Base-by-base conservation (phyloP, 2,888 invertebrate genomes). In the Caenorhabditis sp. region DNA sequence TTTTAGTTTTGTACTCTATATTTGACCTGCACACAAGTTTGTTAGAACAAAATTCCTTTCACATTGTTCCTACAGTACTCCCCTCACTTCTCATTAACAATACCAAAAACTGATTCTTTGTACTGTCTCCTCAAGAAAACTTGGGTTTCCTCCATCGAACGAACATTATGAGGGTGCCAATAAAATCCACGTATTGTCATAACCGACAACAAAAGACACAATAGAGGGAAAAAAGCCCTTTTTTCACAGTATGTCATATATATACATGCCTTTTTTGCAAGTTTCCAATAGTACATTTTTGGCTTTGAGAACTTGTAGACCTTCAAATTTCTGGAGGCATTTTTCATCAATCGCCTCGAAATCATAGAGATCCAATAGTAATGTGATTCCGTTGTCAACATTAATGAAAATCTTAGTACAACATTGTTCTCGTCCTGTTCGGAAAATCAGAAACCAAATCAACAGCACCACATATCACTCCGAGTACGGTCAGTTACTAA, bases 391-490 rank as follows among this genome's bases (percentile, higher is more conserved):
- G 12, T 22, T 14, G 26, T 14, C 24, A 54, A 26, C 26, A n/a
- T 51, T 16, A 19, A 38, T n/a, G 10, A n/a, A 31, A 10, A 28
- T 66, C 28, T 31, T 49, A 28, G 66, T 66, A 22, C 66, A 66
- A 66, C 31, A 49, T 49, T n/a, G 47, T 64, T 49, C 31, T 47
- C 19, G 3, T 49, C 49, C 19, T 10, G 14, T 49, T 51, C 51
- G 22, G n/a, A 66, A 51, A 66, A 68, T 68, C 51, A 54, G 35
- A 68, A 68, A 51, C 38, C 68, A 68, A 35, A 68, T 19, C 66
- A 68, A 68, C 51, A 68, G 35, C 47, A 66, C 26, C 64, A 68
- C 35, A 68, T 68, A 49, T 66, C 66, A 63, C 63, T 26, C 19
- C n/a, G n/a, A 51, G 49, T 66, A 66, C 66, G 19, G 66, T 64